These are phyloP conservation scores for Pempheris klunzingeri DNA, from an alignment of 2,797 vertebrate species.

Conservation along the genomic window DNA sequence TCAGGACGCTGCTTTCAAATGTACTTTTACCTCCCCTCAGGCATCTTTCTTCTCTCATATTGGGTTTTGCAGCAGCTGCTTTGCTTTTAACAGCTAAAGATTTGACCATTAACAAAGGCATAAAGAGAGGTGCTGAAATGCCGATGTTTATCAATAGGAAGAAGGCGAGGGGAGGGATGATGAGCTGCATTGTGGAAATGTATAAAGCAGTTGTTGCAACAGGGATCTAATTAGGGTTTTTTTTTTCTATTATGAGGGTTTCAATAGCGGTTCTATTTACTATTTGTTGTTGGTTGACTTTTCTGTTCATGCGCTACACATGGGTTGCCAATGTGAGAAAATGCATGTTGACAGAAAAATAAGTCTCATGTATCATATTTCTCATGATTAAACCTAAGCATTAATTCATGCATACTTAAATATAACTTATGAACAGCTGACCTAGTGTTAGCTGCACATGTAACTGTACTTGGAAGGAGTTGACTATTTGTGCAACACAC, in stretches of 20 bases:
- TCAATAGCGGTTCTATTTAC: neutral
- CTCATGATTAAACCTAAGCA: conserved; percentile 3
- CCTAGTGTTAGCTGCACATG: neutral
- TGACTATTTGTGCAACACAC: neutral
- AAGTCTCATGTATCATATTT: conserved; percentile 9
- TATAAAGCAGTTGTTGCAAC: conserved; percentile 5
- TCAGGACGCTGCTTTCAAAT: conserved; percentile 28
- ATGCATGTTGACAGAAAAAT: neutral
- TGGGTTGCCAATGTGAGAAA: neutral
- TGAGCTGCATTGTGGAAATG: conserved; percentile 15
- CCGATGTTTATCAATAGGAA: neutral
- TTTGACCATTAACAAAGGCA: conserved; percentile 39
- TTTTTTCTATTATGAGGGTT: neutral
- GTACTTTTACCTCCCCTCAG: conserved; percentile 9
- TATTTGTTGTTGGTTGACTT: neutral
- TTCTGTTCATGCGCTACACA: neutral
- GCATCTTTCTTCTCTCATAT: conserved; percentile 11
- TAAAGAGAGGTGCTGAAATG: conserved; percentile 1
- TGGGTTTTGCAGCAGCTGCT: conserved; percentile 20
- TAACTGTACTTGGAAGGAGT: neutral
- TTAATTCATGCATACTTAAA: conserved; percentile 12
- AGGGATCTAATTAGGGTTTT: conserved; percentile 14
- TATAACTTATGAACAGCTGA: neutral
- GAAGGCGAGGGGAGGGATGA: conserved; percentile 4
- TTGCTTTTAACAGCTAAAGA: conserved; percentile 13